Evolutionary conservation across 2,797 vertebrate species (phyloP).

Genomic region (Rhadinocentrus ornatus): DNA sequence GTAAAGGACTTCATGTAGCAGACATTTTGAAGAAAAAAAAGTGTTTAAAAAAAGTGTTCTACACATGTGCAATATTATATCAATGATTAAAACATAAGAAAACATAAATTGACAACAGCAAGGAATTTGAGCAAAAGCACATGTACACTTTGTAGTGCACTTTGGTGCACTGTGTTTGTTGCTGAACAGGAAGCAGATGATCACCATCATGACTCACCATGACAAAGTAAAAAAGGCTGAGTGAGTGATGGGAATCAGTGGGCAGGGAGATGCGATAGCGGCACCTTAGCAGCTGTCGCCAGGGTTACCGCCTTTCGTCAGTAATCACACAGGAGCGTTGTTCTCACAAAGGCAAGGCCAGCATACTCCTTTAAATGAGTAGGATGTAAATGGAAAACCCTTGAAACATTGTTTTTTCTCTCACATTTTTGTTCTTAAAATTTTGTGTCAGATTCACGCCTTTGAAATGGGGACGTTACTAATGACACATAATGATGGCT

Average conservation of each 20-base stretch:
- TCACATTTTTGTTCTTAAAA: too few relatives aligned
- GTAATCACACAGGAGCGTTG: slow-evolving; percentile 44
- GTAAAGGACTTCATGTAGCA: not conserved
- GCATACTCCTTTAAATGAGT: slow-evolving; percentile 33
- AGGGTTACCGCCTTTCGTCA: slow-evolving; percentile 80
- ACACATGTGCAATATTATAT: not conserved
- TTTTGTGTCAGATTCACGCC: not conserved
- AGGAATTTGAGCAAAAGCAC: slow-evolving; percentile 1
- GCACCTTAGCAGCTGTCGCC: slow-evolving; percentile 75
- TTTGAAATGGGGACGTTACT: not conserved
- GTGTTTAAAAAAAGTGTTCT: not conserved
- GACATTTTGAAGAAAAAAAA: too few relatives aligned
- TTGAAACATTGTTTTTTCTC: slow-evolving; percentile 16
- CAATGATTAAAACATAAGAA: not conserved
- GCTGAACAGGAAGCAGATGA: slow-evolving; percentile 66
- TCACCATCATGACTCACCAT: slow-evolving; percentile 69
- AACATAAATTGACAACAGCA: not conserved
- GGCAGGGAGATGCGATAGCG: slow-evolving; percentile 67
- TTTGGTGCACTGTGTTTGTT: slow-evolving; percentile 31
- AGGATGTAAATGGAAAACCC: slow-evolving; percentile 24
- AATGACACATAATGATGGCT: not conserved
- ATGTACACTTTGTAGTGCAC: slow-evolving; percentile 15
- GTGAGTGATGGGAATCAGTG: slow-evolving; percentile 50
- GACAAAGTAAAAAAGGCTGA: slow-evolving; percentile 23
- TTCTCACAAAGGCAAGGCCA: slow-evolving; percentile 56